Conservation (phyloP, 2,888 invertebrate species). For the Amblyteles armatorius region DNA sequence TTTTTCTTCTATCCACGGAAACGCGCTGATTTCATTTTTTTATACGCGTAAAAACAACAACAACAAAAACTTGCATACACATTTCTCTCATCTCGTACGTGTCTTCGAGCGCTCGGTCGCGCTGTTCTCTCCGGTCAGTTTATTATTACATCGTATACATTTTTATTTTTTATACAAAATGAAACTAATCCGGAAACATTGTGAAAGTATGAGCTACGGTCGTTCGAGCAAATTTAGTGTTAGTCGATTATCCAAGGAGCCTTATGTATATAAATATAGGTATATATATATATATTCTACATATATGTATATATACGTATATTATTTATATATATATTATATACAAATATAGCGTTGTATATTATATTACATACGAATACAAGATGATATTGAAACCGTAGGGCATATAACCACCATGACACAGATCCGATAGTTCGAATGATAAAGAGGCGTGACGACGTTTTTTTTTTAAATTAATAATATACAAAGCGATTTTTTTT, state of each 20-base stretch:
- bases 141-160: conserved; percentile 1
- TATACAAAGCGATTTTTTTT: conserved; percentile 60
- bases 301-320: conserved; percentile 9
- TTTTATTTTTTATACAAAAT: conserved; percentile 26
- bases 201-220: conserved; percentile 42
- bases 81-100: conserved; percentile 2
- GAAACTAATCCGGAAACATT: neutral
- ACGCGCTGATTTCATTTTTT: conserved; percentile 40
- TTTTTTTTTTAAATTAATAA: neutral
- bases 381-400: conserved; percentile 47
- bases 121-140: conserved; percentile 43
- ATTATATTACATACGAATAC: conserved; percentile 66
- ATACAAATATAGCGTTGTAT: conserved; percentile 69
- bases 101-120: conserved; percentile 17
- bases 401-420: conserved; percentile 55
- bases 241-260: conserved; percentile 80
- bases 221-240: conserved; percentile 73
- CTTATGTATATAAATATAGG: conserved; percentile 76
- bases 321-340: conserved; percentile 39
- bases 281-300: conserved; percentile 59
- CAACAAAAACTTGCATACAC: neutral
- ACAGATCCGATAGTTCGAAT: conserved; percentile 38
- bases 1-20: conserved; percentile 40
- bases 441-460: conserved; percentile 14
- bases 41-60: conserved; percentile 43